A percentile compares a stretch with the other conserved stretches of the same genome.
phyloP scores from a whole-genome alignment of 2,797 vertebrate genomes.

The Valencia hispanica region DNA sequence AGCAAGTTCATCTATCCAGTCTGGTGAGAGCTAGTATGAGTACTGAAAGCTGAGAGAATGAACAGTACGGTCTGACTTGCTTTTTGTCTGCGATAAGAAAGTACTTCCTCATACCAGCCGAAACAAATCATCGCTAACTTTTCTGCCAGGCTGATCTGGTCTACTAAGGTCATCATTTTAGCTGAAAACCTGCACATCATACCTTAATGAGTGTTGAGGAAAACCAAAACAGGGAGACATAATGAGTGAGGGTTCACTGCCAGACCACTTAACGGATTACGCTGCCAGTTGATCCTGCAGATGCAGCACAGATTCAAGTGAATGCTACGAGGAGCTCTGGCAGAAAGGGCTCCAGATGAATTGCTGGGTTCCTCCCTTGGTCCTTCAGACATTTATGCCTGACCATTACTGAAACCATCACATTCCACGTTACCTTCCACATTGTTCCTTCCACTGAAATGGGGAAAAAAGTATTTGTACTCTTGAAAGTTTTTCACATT shows the following conservation, averaged over 20 bases:
- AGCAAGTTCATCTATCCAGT: constrained; percentile 23
- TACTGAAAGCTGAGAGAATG: constrained; percentile 17
- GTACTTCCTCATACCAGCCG: constrained; percentile 48
- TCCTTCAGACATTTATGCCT: background rate
- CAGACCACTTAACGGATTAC: constrained; percentile 62
- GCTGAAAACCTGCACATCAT: background rate
- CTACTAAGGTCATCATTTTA: constrained; percentile 15
- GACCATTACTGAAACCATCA: background rate
- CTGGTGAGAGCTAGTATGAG: constrained; percentile 14
- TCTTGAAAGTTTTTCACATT: background rate
- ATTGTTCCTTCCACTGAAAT: background rate
- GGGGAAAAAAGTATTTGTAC: too few species aligned
- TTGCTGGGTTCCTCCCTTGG: constrained; percentile 51
- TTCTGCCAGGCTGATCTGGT: constrained; percentile 7
- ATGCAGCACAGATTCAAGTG: constrained; percentile 31
- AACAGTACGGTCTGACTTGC: constrained; percentile 25
- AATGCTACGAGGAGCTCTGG: constrained; percentile 1
- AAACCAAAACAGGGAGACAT: constrained; percentile 36
- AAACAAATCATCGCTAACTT: constrained; percentile 37
- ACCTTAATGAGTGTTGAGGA: constrained; percentile 11
- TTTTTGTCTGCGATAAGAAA: constrained; percentile 34
- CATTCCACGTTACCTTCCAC: background rate
- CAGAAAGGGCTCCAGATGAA: constrained; percentile 44
- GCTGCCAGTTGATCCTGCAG: constrained; percentile 34
- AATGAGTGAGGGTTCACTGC: constrained; percentile 43